Conservation (phyloP, 1,140 invertebrate species). For the Lepidurus packardi region DNA sequence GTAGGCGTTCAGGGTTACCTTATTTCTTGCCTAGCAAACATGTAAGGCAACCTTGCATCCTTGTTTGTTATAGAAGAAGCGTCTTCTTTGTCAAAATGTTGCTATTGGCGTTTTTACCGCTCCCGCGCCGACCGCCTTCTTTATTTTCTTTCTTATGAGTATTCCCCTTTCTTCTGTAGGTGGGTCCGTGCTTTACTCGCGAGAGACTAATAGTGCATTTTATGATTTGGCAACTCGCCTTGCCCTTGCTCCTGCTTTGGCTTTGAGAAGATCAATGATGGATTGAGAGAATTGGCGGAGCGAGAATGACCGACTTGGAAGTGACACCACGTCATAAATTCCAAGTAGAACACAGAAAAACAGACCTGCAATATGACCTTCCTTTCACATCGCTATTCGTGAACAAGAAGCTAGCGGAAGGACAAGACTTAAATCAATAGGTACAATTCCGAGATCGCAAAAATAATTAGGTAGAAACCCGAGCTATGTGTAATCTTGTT, state of each 20-base stretch:
- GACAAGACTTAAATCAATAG: too few relatives aligned
- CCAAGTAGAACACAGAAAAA: neutral
- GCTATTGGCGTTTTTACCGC: neutral
- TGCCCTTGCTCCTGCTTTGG: neutral
- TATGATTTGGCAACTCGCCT: constrained; percentile 13
- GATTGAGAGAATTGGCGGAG: neutral
- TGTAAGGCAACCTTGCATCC: neutral
- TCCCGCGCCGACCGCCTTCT: neutral
- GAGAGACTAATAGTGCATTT: constrained; percentile 15
- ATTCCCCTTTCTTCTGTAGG: neutral
- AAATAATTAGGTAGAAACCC: too few relatives aligned
- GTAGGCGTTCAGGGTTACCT: too few relatives aligned
- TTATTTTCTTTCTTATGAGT: neutral
- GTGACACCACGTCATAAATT: neutral
- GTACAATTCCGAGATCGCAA: too few relatives aligned
- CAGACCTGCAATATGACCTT: too few relatives aligned
- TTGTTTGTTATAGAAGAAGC: neutral
- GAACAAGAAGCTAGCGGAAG: too few relatives aligned
- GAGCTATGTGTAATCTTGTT: too few relatives aligned
- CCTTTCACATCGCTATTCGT: too few relatives aligned
- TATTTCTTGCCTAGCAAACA: neutral
- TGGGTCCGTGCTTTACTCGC: neutral
- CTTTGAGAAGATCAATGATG: constrained; percentile 1
- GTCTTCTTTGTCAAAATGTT: neutral
- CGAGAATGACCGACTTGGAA: constrained; percentile 12